Evolutionary conservation across 2,113 vertebrate genomes (phyloP).

Genomic region (Oryzias melastigma): DNA sequence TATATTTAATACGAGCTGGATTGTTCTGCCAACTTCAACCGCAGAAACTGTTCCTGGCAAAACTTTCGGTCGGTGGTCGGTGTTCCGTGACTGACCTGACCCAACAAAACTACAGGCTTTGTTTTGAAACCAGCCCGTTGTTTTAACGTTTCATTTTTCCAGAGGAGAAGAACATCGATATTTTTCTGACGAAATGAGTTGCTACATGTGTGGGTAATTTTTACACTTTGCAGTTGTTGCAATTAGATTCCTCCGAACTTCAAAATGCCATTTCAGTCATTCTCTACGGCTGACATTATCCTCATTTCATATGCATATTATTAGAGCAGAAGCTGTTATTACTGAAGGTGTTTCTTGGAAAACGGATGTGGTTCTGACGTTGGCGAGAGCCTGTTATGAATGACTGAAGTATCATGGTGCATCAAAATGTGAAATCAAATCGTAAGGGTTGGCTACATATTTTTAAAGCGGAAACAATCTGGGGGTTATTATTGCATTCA

Average conservation of each 20-base stretch:
- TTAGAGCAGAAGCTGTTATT: too few species aligned
- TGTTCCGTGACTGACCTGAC: slow-evolving; percentile 7
- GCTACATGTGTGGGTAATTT: not conserved
- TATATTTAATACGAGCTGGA: slow-evolving; percentile 19
- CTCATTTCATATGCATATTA: too few species aligned
- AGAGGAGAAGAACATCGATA: slow-evolving; percentile 1
- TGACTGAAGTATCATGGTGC: not conserved
- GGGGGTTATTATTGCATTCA: not conserved
- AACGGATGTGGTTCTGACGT: not conserved
- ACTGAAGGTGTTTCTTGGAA: too few species aligned
- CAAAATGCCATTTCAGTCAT: too few species aligned
- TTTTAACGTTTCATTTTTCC: slow-evolving; percentile 8
- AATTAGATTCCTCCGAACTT: too few species aligned
- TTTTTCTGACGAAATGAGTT: not conserved
- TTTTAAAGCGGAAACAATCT: not conserved
- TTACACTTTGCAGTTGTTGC: not conserved
- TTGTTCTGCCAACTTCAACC: slow-evolving; percentile 31
- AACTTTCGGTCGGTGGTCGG: slow-evolving; percentile 14
- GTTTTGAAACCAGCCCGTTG: not conserved
- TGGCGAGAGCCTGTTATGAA: not conserved
- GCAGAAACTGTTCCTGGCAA: slow-evolving; percentile 17
- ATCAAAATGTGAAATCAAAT: not conserved
- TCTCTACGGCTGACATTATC: too few species aligned
- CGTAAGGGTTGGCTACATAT: not conserved
- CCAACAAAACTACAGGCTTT: slow-evolving; percentile 8